phyloP scores from a whole-genome alignment of 1,140 invertebrate genomes.

The Drosophila navojoa region DNA sequence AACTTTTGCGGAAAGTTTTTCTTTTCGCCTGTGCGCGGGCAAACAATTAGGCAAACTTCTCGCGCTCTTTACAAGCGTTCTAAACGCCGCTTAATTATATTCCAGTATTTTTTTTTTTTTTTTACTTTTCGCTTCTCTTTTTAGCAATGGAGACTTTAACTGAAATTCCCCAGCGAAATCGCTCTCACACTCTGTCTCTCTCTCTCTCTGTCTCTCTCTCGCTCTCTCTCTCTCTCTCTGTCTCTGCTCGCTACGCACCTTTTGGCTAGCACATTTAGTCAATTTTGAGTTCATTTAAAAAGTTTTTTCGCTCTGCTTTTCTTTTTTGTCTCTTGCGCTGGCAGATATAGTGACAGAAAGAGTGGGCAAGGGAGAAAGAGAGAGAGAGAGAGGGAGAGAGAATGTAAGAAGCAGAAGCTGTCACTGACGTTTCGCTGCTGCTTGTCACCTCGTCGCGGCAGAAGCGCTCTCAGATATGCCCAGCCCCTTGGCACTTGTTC shows the following conservation, averaged over 20 bases:
- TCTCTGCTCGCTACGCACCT: conserved; percentile 44
- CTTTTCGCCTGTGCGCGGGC: conserved; percentile 37
- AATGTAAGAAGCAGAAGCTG: conserved; percentile 36
- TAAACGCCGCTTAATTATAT: conserved; percentile 82
- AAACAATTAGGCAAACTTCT: conserved; percentile 49
- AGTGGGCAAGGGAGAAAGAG: not conserved
- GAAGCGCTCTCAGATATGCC: not conserved
- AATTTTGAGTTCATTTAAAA: conserved; percentile 82
- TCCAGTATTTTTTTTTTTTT: conserved; percentile 12
- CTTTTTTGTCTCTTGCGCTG: conserved; percentile 16
- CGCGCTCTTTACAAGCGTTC: conserved; percentile 61
- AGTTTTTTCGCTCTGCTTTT: conserved; percentile 38
- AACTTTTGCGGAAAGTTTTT: conserved; percentile 69
- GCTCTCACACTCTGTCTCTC: not conserved
- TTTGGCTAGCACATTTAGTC: conserved; percentile 78
- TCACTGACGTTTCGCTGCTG: conserved; percentile 54
- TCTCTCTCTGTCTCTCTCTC: not conserved
- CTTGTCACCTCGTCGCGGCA: conserved; percentile 36
- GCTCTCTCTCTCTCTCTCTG: not conserved
- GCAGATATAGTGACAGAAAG: not conserved
- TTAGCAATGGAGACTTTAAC: not conserved
- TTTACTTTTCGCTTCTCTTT: not conserved
- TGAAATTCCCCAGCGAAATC: conserved; percentile 46
- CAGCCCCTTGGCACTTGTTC: conserved; percentile 8
- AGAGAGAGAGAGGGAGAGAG: not conserved